Conservation (phyloP, 1,140 invertebrate genomes). For the Trachymyrmex septentrionalis region DNA sequence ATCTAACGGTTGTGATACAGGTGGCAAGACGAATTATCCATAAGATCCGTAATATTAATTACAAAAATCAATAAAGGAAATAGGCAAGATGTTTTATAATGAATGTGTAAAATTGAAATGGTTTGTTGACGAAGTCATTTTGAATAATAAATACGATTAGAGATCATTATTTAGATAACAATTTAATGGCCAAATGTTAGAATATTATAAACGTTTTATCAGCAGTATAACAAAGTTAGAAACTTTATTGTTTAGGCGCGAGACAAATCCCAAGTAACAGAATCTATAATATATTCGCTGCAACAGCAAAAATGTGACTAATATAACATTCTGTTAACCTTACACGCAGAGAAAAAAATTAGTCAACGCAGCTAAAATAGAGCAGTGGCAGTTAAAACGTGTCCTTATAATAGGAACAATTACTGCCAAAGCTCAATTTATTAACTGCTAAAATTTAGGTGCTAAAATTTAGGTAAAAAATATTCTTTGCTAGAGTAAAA, state of each 20-base stretch:
- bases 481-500: too few relatives aligned
- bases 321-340: too few relatives aligned
- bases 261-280: background rate
- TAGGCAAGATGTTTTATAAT: background rate
- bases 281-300: too few relatives aligned
- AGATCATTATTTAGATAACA: background rate
- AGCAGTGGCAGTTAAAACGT: too few relatives aligned
- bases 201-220: background rate
- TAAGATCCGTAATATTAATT: background rate
- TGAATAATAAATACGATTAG: background rate
- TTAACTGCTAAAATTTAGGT: too few relatives aligned
- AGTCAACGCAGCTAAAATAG: too few relatives aligned
- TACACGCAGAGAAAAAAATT: too few relatives aligned
- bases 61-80: background rate
- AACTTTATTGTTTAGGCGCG: background rate
- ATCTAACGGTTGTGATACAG: slow-evolving; percentile 69
- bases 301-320: too few relatives aligned
- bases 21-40: background rate
- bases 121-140: background rate
- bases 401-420: too few relatives aligned
- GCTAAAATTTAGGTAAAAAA: too few relatives aligned
- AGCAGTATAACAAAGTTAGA: background rate
- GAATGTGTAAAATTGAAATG: background rate
- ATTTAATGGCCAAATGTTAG: background rate
- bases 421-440: too few relatives aligned